Evolutionary conservation across 2,797 vertebrate species (phyloP).

Genomic region (Toxotes lorentzi): DNA sequence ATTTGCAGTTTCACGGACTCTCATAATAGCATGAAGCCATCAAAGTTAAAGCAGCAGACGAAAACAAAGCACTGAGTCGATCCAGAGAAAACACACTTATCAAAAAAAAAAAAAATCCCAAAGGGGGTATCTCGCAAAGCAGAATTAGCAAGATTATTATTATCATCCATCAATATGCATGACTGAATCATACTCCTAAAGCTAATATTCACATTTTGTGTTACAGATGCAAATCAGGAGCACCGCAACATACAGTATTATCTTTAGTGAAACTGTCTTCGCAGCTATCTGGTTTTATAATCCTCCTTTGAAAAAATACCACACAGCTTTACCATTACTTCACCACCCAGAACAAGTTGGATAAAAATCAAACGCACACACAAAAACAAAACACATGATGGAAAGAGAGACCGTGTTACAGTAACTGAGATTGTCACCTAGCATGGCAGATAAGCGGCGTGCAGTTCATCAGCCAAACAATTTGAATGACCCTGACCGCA

Average conservation of each 20-base stretch:
- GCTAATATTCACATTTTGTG: slow-evolving; percentile 55
- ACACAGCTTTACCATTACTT: slow-evolving; percentile 7
- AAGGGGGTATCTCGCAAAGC: slow-evolving; percentile 44
- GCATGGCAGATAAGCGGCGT: slow-evolving; percentile 7
- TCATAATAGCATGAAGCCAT: slow-evolving; percentile 46
- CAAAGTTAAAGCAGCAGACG: slow-evolving; percentile 38
- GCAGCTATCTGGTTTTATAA: slow-evolving; percentile 27
- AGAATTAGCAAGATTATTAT: slow-evolving; percentile 64
- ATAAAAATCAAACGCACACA: slow-evolving; percentile 13
- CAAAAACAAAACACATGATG: neutral
- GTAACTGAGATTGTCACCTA: neutral
- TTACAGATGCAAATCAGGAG: slow-evolving; percentile 42
- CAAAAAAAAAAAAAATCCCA: slow-evolving; percentile 50
- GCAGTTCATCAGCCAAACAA: neutral
- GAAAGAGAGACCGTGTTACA: neutral
- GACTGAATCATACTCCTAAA: slow-evolving; percentile 51
- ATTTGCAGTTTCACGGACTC: slow-evolving; percentile 18
- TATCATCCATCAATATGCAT: slow-evolving; percentile 64
- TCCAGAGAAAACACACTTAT: slow-evolving; percentile 40
- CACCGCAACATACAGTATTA: slow-evolving; percentile 17
- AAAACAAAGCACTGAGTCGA: slow-evolving; percentile 43
- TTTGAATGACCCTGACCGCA: slow-evolving; percentile 35
- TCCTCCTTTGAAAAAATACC: slow-evolving; percentile 20
- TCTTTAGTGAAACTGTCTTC: slow-evolving; percentile 34
- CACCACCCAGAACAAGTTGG: neutral